Evolutionary conservation across 2,888 invertebrate genomes (phyloP).

Genomic region (Osmoderma eremita): DNA sequence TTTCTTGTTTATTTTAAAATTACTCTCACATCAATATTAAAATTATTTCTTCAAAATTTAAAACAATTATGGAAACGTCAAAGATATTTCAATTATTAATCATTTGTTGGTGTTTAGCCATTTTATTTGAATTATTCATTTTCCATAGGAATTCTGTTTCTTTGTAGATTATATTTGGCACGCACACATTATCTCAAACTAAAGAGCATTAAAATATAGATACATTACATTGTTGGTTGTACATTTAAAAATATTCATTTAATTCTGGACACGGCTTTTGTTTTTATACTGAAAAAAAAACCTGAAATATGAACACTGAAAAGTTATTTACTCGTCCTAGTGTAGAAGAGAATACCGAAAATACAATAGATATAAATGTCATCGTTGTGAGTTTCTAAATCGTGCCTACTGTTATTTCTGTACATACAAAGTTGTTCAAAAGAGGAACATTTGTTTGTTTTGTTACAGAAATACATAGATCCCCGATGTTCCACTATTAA

Average conservation of each 20-base stretch:
- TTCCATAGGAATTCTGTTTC: no score
- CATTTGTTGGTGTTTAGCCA: no score
- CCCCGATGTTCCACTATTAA: slow-evolving; percentile 30
- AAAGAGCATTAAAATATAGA: no score
- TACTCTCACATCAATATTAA: no score
- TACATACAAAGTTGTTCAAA: slow-evolving; percentile 36
- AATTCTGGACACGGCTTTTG: background rate
- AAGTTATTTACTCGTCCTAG: slow-evolving; percentile 24
- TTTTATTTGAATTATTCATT: no score
- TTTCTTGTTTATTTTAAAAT: no score
- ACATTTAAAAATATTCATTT: slow-evolving; percentile 9
- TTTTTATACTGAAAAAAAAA: slow-evolving; percentile 18
- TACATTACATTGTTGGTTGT: background rate
- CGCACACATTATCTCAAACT: no score
- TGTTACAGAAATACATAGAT: slow-evolving; percentile 35
- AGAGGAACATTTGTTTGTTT: slow-evolving; percentile 37
- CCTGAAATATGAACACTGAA: slow-evolving; percentile 27
- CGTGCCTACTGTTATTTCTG: slow-evolving; percentile 35
- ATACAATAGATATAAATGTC: slow-evolving; percentile 38
- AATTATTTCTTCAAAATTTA: no score
- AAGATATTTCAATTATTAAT: no score
- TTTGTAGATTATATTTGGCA: no score
- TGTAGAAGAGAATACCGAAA: slow-evolving; percentile 28
- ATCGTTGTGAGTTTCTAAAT: slow-evolving; percentile 35
- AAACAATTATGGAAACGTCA: no score